phyloP scores from a whole-genome alignment of 2,888 invertebrate species.

The Tinea trinotella region DNA sequence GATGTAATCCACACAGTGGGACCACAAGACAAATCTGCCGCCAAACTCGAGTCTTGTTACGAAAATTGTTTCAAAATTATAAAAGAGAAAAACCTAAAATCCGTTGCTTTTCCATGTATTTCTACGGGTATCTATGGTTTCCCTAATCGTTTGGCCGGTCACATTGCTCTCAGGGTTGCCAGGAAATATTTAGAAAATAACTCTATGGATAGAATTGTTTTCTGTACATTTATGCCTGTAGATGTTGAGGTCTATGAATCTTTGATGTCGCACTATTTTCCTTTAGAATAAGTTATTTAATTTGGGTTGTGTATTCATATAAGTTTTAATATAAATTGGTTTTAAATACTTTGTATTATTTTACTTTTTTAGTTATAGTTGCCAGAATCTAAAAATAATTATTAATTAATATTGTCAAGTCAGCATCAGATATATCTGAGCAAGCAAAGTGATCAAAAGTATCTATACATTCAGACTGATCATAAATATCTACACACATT shows the following conservation, averaged over 20 bases:
- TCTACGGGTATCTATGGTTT: slow-evolving; percentile 94
- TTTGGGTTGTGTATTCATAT: no score
- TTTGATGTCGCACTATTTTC: slow-evolving; percentile 81
- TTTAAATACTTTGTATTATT: no score
- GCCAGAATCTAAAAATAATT: no score
- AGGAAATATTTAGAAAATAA: slow-evolving; percentile 75
- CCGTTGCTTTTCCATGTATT: slow-evolving; percentile 91
- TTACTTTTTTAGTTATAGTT: no score
- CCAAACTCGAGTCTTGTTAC: slow-evolving; percentile 79
- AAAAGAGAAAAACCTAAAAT: slow-evolving; percentile 67
- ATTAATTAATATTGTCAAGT: no score
- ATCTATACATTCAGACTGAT: no score
- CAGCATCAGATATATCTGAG: no score
- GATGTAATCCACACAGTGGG: slow-evolving; percentile 94
- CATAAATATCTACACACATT: no score
- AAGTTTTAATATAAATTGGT: no score
- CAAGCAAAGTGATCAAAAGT: no score
- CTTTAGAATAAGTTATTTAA: slow-evolving; percentile 42
- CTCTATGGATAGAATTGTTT: slow-evolving; percentile 80
- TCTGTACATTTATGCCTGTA: slow-evolving; percentile 81
- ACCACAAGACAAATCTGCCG: slow-evolving; percentile 80
- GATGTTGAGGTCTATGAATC: slow-evolving; percentile 83
- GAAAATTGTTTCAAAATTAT: slow-evolving; percentile 74
- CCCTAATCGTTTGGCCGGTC: slow-evolving; percentile 83
- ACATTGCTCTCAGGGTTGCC: slow-evolving; percentile 78